Base-by-base conservation (phyloP, 2,113 vertebrate species). In the Irena cyanogastra region DNA sequence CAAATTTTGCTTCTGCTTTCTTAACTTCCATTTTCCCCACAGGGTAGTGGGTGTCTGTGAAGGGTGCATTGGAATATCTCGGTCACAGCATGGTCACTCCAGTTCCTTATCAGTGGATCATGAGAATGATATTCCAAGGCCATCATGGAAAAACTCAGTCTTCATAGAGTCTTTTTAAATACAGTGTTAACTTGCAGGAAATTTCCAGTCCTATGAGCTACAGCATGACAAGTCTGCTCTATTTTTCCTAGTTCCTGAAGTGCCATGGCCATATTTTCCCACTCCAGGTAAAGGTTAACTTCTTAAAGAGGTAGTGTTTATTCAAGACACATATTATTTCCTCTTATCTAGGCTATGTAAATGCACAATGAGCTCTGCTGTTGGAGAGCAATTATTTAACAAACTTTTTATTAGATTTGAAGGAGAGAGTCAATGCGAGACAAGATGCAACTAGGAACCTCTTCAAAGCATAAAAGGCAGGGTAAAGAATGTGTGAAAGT, bases 1-100 rank as follows among this genome's bases (percentile, higher is more conserved):
- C 75, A 37, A 70, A 95, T 68, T 77, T 50, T 94, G 95, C 89
- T 97, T 98, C 96, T 97, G 92, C 93, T 97, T 98, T 97, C 88
- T 92, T 44, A 72, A 93, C 71, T 97, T 97, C 96, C 80, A 89
- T 97, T 97, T 97, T 95, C 96, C 95, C 85, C 87, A 19, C 1
- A 9, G 68, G 64, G 82, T 26, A 75, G 75, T 27, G 54, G 52
- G 72, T 70, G 87, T 83, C 85, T 97, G 89, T 16, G 19, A 89
- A 96, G 70, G 66, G 94, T 96, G 91, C 94, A 96, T 24, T 90
- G 96, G 96, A 97, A 97, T 93, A 87, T 94, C 95, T 94, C 42
- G 82, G 68, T 92, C 92, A 93, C 49, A 65, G 49, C 71, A 86
- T 3, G 12, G 54, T 41, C 39, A 63, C 53, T 89, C 59, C 52